Evolutionary conservation across 2,888 invertebrate species (phyloP), one percentile per base, ranked within the genome.

Genomic region (Subacronicta megacephala): DNA sequence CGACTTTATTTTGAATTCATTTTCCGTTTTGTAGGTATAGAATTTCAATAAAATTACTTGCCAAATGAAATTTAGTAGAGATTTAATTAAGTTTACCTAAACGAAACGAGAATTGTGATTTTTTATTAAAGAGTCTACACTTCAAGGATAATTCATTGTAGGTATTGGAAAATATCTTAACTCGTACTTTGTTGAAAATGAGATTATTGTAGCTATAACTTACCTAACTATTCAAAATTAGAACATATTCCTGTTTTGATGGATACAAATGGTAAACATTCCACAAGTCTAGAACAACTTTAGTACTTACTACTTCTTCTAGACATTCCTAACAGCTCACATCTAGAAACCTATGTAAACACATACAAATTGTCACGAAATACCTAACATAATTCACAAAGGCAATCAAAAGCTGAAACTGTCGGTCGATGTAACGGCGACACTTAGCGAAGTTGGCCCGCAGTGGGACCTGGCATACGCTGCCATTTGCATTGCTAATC

Each of bases 401-500:
- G 72, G 77, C 74, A 77, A 77, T 77, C 75, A 77, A 64, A 73
- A 63, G 60, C 62, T 51, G 59, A 67, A 74, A 72, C 74, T 71
- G 71, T 59, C 65, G 61, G 67, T 62, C 67, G 73, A 67, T 70
- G 73, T 72, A 72, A 71, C 65, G 45, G 51, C 64, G 50, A 71
- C 75, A 75, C 71, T 75, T 75, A 70, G 62, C 51, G 54, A 75
- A 77, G 63, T 77, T 70, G 60, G 49, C 67, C 60, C 70, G 58
- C 65, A 3, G 6, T 45, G 77, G 78, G 78, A 72, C 77, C 60
- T 57, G 61, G 40, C 72, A 65, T 62, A 58, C 50, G 57, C 51
- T 45, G 42, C 18, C 62, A 80, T 80, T 80, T 80, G 80, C 80
- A 80, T 74, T 80, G 80, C 80, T 77, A 80, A 80, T 80, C 75